Percentiles rank a stretch among this genome's conserved stretches.
These are phyloP conservation scores for Thereva nobilitata DNA, from an alignment of 2,888 invertebrate species.

Conservation along the genomic window DNA sequence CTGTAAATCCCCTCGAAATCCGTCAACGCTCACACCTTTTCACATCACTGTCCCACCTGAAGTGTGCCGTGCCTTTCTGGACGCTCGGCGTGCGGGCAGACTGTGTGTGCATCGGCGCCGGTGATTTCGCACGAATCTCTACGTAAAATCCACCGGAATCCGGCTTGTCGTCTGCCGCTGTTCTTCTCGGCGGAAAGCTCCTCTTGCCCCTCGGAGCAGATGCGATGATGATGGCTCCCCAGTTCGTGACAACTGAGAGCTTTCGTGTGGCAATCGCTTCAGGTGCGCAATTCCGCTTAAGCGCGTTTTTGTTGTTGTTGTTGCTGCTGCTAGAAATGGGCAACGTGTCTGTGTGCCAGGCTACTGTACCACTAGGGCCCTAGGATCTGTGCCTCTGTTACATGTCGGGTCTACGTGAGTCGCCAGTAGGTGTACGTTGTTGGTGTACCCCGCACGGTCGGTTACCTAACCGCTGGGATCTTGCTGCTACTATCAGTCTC, in stretches of 20 bases:
- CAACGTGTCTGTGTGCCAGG: no score
- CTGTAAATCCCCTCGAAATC: constrained; percentile 28
- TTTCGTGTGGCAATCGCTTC: no score
- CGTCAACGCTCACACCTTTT: constrained; percentile 26
- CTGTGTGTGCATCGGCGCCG: constrained; percentile 17
- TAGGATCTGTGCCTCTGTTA: no score
- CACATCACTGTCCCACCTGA: constrained; percentile 14
- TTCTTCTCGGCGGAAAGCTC: background rate
- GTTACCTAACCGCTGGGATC: background rate
- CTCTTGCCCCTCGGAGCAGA: background rate
- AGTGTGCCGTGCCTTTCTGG: constrained; percentile 5
- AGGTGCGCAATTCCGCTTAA: no score
- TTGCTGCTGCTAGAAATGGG: no score
- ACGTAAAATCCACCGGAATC: background rate
- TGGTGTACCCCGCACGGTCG: no score
- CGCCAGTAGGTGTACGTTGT: no score
- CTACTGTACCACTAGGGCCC: no score
- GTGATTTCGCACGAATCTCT: constrained; percentile 1
- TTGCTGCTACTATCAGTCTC: background rate
- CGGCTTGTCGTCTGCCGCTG: background rate
- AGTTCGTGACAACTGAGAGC: no score
- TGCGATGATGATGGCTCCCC: background rate
- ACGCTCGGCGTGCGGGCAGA: background rate
- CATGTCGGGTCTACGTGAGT: no score
- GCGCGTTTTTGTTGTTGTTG: no score